Evolutionary conservation across 2,888 invertebrate genomes (phyloP), one percentile per base, ranked within the genome.

Genomic region (Strigamia crassipes): DNA sequence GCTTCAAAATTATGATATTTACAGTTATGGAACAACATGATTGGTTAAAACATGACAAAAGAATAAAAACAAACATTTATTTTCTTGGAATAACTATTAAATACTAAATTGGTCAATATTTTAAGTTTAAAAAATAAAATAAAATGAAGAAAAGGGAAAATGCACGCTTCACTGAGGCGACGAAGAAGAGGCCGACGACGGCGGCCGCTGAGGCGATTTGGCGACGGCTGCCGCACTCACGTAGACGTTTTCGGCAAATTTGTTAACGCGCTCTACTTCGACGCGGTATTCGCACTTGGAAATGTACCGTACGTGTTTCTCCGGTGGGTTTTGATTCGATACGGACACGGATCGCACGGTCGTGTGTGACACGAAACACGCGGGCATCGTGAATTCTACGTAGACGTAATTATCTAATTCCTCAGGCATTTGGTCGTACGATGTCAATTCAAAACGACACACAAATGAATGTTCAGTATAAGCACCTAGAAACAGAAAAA

Each of bases 371-470:
- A 91, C 90, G 87, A 97, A 97, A 51, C 97, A 96, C 84, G 96
- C 94, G 46, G 99, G 99, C 99, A 99, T 99, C 79, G 97, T 98
- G 89, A 98, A 99, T 89, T 99, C 97, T 42, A 99, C 97, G 87
- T 92, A 92, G 85, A 95, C 95, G 88, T 92, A 93, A 85, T 94
- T 94, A 83, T 96, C 93, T 87, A 98, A 91, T 88, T 94, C 93
- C 84, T 96, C 96, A 34, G 99, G 99, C 87, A 99, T 93, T 90
- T 97, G 95, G 89, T 99, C 99, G 90, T 96, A 99, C 79, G 96
- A 96, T 27, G 97, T 98, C 84, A 99, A 91, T 83, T 96, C 96
- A 91, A 99, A 93, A 83, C 95, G 93, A 87, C 97, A 96, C 84
- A 95, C 94, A 89, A 99, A 92, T 88, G 97, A 93, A 90, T 99